phyloP scores from a whole-genome alignment of 2,888 invertebrate genomes.

The Phymatocera aterrima region DNA sequence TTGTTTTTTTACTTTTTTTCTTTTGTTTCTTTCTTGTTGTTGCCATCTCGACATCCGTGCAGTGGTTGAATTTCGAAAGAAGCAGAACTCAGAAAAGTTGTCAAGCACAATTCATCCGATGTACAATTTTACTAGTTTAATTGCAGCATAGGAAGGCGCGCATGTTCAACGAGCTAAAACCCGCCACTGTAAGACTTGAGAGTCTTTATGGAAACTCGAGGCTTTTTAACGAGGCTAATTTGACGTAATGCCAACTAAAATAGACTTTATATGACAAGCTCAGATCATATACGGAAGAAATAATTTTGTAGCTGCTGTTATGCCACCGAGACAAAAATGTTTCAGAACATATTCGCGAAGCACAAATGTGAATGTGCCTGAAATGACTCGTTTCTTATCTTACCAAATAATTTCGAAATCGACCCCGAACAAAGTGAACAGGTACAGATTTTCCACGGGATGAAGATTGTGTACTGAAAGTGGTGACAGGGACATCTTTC shows the following conservation, averaged over 20 bases:
- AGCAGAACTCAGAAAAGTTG: constrained; percentile 48
- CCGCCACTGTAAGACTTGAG: constrained; percentile 62
- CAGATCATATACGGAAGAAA: constrained; percentile 1
- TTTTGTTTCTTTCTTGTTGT: not conserved
- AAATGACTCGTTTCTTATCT: no score
- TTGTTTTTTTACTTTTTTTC: constrained; percentile 37
- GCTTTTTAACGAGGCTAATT: constrained; percentile 73
- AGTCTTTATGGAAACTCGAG: constrained; percentile 66
- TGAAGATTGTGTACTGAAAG: no score
- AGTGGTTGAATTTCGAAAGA: constrained; percentile 43
- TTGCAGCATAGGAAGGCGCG: constrained; percentile 55
- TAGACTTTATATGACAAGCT: constrained; percentile 63
- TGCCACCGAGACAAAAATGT: not conserved
- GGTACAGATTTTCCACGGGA: no score
- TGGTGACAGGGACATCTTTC: no score
- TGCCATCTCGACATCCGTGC: not conserved
- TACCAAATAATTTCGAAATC: no score
- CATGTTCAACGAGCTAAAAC: constrained; percentile 73
- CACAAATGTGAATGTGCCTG: no score
- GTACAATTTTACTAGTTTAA: constrained; percentile 12
- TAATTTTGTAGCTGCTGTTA: not conserved
- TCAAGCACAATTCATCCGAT: constrained; percentile 47
- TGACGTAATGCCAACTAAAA: constrained; percentile 73
- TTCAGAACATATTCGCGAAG: not conserved
- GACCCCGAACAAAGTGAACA: no score